A percentile compares a stretch with the other conserved stretches of the same genome.
These are phyloP conservation scores for Pristionchus pacificus DNA, from an alignment of 1,140 invertebrate species.

Conservation along the genomic window DNA sequence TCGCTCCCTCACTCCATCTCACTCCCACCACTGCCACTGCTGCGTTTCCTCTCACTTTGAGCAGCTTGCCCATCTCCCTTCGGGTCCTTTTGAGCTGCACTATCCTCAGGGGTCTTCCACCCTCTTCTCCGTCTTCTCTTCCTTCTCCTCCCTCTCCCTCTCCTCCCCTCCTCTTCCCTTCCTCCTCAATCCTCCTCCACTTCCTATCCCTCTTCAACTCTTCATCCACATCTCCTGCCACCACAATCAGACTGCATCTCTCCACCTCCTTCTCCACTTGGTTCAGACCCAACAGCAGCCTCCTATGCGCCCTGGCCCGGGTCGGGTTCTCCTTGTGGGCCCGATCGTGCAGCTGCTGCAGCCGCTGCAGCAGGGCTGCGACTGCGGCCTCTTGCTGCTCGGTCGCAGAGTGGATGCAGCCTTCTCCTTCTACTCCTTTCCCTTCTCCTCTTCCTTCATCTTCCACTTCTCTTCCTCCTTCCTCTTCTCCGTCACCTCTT, in stretches of 20 bases:
- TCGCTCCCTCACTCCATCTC: neutral
- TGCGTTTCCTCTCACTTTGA: neutral
- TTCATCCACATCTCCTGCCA: neutral
- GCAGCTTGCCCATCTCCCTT: neutral
- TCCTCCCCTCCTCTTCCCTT: neutral
- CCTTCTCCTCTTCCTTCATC: neutral
- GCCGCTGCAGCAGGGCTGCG: neutral
- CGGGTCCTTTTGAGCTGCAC: neutral
- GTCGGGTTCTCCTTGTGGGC: neutral
- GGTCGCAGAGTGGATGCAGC: neutral
- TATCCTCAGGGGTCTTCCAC: neutral
- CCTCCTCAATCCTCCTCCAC: neutral
- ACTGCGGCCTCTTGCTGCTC: neutral
- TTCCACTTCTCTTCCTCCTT: neutral
- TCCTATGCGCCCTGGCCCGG: neutral
- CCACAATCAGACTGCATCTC: neutral
- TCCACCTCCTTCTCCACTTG: neutral
- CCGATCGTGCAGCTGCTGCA: neutral
- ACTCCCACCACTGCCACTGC: neutral
- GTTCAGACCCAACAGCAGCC: neutral
- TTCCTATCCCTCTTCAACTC: neutral
- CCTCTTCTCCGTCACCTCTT: neutral
- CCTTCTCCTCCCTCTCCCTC: neutral
- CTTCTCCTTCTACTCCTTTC: neutral
- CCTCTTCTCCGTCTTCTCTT: neutral